Base-by-base conservation (phyloP, 2,113 vertebrate genomes). In the Ciconia stormi region DNA sequence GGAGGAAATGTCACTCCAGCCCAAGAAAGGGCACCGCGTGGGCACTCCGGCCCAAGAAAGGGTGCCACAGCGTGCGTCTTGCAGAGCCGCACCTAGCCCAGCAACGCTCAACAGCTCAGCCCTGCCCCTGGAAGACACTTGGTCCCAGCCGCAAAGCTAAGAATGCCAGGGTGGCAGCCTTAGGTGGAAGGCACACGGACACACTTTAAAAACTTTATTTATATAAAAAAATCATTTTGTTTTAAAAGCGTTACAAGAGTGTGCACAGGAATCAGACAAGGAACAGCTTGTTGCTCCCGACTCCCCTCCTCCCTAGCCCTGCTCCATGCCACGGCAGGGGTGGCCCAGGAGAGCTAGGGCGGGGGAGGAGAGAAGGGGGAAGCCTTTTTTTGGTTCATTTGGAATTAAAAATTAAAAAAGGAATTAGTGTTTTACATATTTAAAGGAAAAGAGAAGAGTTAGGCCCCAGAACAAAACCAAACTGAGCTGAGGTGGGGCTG, bases 151-250 rank as follows among this genome's bases (percentile, higher is more conserved):
- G 42, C 44, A 67, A 74, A 55, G 16, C n/a, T 15, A 47, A 21
- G 42, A n/a, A 17, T 0, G 2, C 9, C 22, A 6, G 46, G 9
- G n/a, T 10, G 7, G 18, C n/a, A 52, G 62, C 25, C 26, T 27
- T 7, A 11, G 20, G 29, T 13, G 14, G 30, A n/a, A 87, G 52
- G 76, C 71, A 90, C 47, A 70, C 47, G 89, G 63, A 89, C 97
- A 98, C 98, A 97, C 98, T 98, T 98, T 98, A 98, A 98, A 98
- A 98, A 98, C 97, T 98, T 98, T 98, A 98, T 98, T 98, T 98
- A 98, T 98, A 98, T 98, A 98, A 98, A 98, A 98, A 98, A 98
- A 97, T 98, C 98, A 98, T 97, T 98, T 98, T 92, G 97, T 98
- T 98, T 98, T 92, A 98, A 98, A 98, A 98, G 98, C 98, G 82